Conservation (phyloP, 2,888 invertebrate genomes). For the Seira sanloemensis region DNA sequence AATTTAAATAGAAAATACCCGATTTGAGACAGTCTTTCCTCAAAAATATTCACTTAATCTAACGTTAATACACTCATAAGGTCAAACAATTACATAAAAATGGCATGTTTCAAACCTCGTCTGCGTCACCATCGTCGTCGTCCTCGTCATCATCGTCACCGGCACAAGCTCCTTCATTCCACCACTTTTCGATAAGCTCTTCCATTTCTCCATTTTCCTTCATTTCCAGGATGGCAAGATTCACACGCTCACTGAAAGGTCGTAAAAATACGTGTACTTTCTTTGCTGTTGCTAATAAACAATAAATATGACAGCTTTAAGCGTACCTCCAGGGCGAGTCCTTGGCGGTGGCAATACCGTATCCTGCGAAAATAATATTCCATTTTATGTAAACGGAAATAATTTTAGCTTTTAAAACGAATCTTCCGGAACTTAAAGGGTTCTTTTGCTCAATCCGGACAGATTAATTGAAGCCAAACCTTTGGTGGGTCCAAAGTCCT, state of each 20-base stretch:
- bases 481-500: slow-evolving; percentile 65
- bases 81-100: too few species aligned
- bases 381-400: background rate
- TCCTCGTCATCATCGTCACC: slow-evolving; percentile 60
- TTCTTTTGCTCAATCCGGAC: background rate
- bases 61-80: too few species aligned
- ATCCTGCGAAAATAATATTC: slow-evolving; percentile 34
- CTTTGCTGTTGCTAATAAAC: background rate
- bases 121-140: slow-evolving; percentile 62
- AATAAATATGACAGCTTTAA: background rate
- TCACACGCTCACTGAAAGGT: slow-evolving; percentile 92
- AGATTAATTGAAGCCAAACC: slow-evolving; percentile 23
- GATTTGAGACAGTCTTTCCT: too few species aligned
- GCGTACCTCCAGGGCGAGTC: slow-evolving; percentile 64
- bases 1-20: too few species aligned
- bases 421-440: background rate
- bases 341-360: slow-evolving; percentile 65
- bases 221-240: slow-evolving; percentile 91
- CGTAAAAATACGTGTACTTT: slow-evolving; percentile 45
- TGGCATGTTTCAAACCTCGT: slow-evolving; percentile 44
- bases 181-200: slow-evolving; percentile 95
- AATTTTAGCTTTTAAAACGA: background rate
- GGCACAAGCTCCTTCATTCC: slow-evolving; percentile 83
- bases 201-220: slow-evolving; percentile 94
- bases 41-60: too few species aligned